phyloP scores from a whole-genome alignment of 2,113 vertebrate genomes.

The Oryzias javanicus region DNA sequence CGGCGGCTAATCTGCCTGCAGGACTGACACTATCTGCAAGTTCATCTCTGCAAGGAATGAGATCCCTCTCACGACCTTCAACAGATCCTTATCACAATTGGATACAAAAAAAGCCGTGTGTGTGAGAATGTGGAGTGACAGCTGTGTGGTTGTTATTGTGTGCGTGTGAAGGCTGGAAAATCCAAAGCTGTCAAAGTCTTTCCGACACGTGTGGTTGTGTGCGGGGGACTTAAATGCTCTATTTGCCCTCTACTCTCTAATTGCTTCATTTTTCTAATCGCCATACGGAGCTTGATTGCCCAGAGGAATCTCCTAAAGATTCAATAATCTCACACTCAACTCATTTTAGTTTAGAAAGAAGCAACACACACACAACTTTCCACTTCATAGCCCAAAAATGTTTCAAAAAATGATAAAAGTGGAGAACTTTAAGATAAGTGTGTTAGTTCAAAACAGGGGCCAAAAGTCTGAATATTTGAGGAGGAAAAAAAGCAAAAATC shows the following conservation, averaged over 20 bases:
- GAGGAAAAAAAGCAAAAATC: no score
- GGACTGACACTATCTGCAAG: conserved; percentile 65
- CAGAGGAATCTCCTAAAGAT: conserved; percentile 13
- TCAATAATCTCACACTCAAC: neutral
- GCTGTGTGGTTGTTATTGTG: conserved; percentile 13
- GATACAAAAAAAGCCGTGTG: conserved; percentile 30
- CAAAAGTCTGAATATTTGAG: no score
- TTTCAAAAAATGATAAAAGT: no score
- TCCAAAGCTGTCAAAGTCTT: conserved; percentile 1
- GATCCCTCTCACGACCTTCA: conserved; percentile 76
- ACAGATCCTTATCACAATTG: conserved; percentile 62
- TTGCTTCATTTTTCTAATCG: conserved; percentile 24
- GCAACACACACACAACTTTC: no score
- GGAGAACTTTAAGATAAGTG: no score
- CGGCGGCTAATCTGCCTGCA: conserved; percentile 59
- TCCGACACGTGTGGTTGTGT: conserved; percentile 15
- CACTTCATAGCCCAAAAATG: no score
- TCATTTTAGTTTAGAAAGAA: neutral
- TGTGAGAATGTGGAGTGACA: conserved; percentile 18
- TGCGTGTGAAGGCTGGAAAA: conserved; percentile 4
- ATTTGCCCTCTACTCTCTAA: conserved; percentile 27
- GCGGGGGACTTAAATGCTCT: conserved; percentile 1
- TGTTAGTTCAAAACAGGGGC: no score
- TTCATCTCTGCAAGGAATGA: conserved; percentile 72
- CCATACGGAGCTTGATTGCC: conserved; percentile 8